Conservation (phyloP, 1,140 invertebrate species). For the Eulimnadia texana region DNA sequence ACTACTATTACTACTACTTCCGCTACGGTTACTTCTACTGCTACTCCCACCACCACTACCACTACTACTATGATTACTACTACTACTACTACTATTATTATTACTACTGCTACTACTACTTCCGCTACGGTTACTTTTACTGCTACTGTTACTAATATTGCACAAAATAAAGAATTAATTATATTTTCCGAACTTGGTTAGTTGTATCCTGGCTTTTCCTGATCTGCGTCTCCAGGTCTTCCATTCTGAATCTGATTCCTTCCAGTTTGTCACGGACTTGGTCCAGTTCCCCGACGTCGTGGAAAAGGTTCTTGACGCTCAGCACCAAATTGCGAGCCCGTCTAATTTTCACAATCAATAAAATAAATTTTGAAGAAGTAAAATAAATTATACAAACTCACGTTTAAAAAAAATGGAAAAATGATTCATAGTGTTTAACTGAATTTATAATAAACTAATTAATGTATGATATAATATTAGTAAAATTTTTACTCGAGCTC, state of each 20-base stretch:
- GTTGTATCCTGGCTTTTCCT: slow-evolving; percentile 1
- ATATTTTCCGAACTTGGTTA: no score
- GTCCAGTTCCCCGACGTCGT: not conserved
- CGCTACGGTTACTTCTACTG: no score
- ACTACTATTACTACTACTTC: no score
- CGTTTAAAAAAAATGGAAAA: not conserved
- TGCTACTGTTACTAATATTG: no score
- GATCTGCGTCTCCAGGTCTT: slow-evolving; percentile 10
- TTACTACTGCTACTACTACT: no score
- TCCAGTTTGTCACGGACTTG: slow-evolving; percentile 9
- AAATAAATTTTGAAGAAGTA: no score
- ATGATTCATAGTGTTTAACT: not conserved
- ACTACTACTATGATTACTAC: no score
- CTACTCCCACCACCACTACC: no score
- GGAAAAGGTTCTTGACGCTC: slow-evolving; percentile 5
- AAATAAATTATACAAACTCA: no score
- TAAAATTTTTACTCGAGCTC: slow-evolving; percentile 8
- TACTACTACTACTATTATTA: no score
- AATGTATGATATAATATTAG: not conserved
- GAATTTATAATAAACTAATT: not conserved
- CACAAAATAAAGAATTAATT: no score
- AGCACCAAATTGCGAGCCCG: not conserved
- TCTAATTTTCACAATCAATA: not conserved
- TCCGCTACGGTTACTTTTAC: no score
- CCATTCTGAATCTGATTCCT: slow-evolving; percentile 9